A percentile compares a stretch with the other conserved stretches of the same genome.
Conservation (phyloP, 2,113 vertebrate species). For the Notarius lentiginosus region DNA sequence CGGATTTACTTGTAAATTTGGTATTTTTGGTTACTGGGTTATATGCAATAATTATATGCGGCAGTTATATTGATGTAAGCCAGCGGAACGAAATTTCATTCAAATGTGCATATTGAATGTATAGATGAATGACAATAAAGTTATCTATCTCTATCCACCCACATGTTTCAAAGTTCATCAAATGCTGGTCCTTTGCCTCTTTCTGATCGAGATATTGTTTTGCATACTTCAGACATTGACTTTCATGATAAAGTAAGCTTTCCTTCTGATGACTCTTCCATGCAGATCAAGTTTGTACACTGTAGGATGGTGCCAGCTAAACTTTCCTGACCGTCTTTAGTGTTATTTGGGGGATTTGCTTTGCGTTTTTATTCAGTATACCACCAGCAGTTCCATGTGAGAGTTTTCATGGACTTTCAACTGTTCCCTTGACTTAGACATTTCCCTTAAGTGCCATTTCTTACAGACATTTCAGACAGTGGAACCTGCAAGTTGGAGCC, state of each 20-base stretch:
- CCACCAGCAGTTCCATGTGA: background rate
- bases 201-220: background rate
- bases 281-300: background rate
- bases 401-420: background rate
- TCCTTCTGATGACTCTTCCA: conserved; percentile 1
- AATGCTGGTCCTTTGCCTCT: background rate
- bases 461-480: background rate
- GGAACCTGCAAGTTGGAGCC: background rate
- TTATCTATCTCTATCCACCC: too few relatives aligned
- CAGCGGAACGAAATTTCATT: too few relatives aligned
- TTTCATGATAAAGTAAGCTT: background rate
- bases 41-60: too few relatives aligned
- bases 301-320: background rate
- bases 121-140: too few relatives aligned
- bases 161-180: background rate
- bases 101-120: too few relatives aligned
- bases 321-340: background rate
- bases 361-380: background rate
- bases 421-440: background rate
- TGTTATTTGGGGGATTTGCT: background rate
- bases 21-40: too few relatives aligned
- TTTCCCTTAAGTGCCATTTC: background rate
- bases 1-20: too few relatives aligned
- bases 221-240: background rate
- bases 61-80: too few relatives aligned